phyloP scores from a whole-genome alignment of 2,113 vertebrate genomes.

The Tricholaema leucomelas region DNA sequence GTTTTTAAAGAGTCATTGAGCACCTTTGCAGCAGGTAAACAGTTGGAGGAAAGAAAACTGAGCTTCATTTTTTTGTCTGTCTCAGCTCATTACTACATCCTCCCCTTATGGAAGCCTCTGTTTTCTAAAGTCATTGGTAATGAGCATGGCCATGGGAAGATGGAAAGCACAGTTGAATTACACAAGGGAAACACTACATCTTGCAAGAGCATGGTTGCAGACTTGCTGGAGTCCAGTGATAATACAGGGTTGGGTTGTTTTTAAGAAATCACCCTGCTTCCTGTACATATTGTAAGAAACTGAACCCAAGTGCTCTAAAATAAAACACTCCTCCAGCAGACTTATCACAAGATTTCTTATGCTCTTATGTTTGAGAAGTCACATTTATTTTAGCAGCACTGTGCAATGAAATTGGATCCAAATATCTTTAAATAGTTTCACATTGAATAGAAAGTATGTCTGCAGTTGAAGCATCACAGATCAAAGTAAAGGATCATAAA shows the following conservation, averaged over 20 bases:
- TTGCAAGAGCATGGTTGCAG: background rate
- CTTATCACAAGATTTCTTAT: background rate
- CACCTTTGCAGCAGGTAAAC: background rate
- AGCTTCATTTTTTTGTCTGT: background rate
- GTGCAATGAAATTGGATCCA: background rate
- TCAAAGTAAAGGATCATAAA: background rate
- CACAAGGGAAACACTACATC: accelerated
- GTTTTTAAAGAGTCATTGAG: background rate
- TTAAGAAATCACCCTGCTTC: background rate
- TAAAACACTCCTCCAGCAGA: background rate
- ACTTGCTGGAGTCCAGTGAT: background rate
- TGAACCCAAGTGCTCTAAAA: background rate
- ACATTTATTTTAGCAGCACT: background rate
- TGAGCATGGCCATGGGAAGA: background rate
- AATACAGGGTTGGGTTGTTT: background rate
- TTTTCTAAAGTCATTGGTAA: background rate
- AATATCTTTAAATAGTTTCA: background rate
- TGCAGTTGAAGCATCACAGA: background rate
- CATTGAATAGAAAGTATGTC: background rate
- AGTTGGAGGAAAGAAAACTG: background rate
- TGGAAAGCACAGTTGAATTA: background rate
- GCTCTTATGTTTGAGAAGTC: background rate
- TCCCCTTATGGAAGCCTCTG: background rate
- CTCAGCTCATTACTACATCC: background rate
- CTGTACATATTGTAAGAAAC: background rate